Evolutionary conservation across 1,140 invertebrate species (phyloP).

Genomic region (Bradynema listronoti): DNA sequence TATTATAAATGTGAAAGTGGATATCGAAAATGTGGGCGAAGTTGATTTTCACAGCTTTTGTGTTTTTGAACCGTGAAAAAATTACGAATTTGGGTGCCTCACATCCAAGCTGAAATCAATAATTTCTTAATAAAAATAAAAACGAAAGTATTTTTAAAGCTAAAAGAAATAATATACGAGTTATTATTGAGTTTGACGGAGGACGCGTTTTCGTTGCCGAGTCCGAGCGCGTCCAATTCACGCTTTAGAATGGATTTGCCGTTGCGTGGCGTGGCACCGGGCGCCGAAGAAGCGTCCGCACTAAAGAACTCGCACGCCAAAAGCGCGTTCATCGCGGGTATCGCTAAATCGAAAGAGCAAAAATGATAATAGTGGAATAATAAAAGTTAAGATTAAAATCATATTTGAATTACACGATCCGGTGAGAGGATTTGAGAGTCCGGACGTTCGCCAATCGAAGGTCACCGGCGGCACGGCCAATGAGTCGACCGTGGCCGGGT

Average conservation of each 20-base stretch:
- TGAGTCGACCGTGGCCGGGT: constrained; percentile 19
- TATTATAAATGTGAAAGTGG: no score
- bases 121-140: no score
- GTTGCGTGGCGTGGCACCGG: constrained; percentile 5
- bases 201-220: constrained; percentile 5
- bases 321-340: constrained; percentile 17
- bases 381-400: constrained; percentile 12
- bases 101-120: no score
- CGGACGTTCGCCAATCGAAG: constrained; percentile 31
- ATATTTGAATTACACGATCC: constrained; percentile 24
- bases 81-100: no score
- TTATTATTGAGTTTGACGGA: neutral
- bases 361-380: no score
- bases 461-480: constrained; percentile 22
- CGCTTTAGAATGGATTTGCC: constrained; percentile 26
- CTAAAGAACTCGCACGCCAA: constrained; percentile 21
- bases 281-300: constrained; percentile 28
- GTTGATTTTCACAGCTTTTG: no score
- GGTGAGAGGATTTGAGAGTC: constrained; percentile 29
- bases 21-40: no score
- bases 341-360: no score
- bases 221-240: constrained; percentile 27
- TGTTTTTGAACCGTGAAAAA: no score
- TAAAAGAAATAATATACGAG: no score
- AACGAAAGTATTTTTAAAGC: no score